Conservation (phyloP, 2,797 vertebrate species). For the Girardinus metallicus region DNA sequence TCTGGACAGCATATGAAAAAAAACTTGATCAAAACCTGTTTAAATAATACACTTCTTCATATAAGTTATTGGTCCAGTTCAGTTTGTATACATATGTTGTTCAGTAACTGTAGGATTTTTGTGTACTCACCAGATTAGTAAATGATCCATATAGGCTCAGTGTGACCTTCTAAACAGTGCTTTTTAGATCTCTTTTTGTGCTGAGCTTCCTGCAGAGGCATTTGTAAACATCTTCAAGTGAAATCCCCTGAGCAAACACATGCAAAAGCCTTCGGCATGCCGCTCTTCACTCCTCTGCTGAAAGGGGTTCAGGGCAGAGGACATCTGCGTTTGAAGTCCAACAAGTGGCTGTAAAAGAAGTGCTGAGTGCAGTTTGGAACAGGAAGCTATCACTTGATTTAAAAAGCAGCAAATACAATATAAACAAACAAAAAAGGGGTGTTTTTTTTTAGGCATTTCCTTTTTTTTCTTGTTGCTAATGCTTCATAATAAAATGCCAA, state of each 20-base stretch:
- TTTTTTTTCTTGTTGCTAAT: neutral
- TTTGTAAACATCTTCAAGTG: slow-evolving; percentile 74
- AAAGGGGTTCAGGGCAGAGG: slow-evolving; percentile 50
- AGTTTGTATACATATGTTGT: neutral
- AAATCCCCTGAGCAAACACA: slow-evolving; percentile 78
- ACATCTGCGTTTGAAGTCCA: slow-evolving; percentile 61
- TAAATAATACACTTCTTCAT: neutral
- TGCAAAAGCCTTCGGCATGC: slow-evolving; percentile 54
- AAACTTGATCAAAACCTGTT: neutral
- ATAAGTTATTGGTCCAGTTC: neutral
- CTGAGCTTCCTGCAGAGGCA: slow-evolving; percentile 68
- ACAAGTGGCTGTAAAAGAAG: slow-evolving; percentile 64
- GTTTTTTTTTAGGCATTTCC: neutral
- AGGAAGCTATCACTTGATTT: slow-evolving; percentile 57
- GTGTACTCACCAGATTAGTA: slow-evolving; percentile 59
- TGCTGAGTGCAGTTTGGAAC: slow-evolving; percentile 43
- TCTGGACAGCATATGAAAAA: neutral
- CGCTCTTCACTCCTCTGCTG: slow-evolving; percentile 56
- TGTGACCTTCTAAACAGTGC: slow-evolving; percentile 44
- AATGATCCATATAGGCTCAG: slow-evolving; percentile 41
- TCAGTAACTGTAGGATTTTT: slow-evolving; percentile 16
- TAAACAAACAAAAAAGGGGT: slow-evolving; percentile 28
- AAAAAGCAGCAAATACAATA: slow-evolving; percentile 31
- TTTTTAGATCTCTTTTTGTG: slow-evolving; percentile 44
- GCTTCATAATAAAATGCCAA: too few species aligned